Conservation (phyloP, 2,888 invertebrate genomes). For the Lepidonotus clava region DNA sequence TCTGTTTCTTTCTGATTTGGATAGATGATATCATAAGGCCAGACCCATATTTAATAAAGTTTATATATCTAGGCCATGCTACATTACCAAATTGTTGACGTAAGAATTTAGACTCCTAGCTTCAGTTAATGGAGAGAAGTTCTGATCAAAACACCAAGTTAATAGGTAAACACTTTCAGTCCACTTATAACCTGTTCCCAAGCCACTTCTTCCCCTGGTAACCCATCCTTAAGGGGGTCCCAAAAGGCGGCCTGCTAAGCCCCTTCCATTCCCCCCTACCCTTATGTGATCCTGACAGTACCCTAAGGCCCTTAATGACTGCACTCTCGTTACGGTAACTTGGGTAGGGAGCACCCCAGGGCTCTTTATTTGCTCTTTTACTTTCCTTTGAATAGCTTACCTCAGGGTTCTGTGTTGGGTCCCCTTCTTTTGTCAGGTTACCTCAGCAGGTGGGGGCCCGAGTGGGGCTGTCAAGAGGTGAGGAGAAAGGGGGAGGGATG, state of each 20-base stretch:
- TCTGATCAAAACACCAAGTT: background rate
- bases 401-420: background rate
- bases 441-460: slow-evolving; percentile 5
- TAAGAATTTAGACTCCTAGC: too few relatives aligned
- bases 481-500: background rate
- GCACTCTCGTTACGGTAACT: background rate
- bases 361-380: background rate
- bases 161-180: background rate
- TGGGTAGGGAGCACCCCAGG: background rate
- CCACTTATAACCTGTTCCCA: too few relatives aligned
- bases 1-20: too few relatives aligned
- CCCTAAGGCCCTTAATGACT: background rate
- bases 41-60: too few relatives aligned
- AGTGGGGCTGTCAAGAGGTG: background rate
- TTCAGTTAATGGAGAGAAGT: too few relatives aligned
- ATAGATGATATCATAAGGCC: too few relatives aligned
- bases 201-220: background rate
- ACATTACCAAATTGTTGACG: too few relatives aligned
- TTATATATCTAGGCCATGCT: too few relatives aligned
- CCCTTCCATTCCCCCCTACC: background rate
- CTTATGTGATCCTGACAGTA: too few relatives aligned
- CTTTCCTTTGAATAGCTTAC: background rate
- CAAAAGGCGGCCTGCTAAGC: background rate
- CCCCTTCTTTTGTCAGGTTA: background rate
- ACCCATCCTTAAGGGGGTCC: background rate